Evolutionary conservation across 1,140 invertebrate species (phyloP).

Genomic region (Solenopsis fugax): DNA sequence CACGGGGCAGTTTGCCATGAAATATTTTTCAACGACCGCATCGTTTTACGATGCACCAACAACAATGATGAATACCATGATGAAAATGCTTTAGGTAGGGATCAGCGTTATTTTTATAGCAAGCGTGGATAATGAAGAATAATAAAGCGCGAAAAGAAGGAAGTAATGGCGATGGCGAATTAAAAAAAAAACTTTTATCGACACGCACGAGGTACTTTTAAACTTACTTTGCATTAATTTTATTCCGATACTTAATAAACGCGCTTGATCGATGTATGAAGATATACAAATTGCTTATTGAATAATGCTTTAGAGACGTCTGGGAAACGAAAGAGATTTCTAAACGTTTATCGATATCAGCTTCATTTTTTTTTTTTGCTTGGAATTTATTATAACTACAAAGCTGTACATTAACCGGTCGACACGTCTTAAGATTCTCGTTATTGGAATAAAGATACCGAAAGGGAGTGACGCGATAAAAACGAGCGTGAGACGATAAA

Average conservation of each 20-base stretch:
- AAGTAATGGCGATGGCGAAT: not conserved
- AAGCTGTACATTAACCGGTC: not conserved
- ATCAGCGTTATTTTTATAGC: conserved; percentile 7
- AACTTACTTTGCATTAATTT: conserved; percentile 6
- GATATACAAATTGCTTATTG: conserved; percentile 1
- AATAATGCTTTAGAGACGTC: not conserved
- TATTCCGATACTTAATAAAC: not conserved
- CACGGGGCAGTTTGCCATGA: conserved; percentile 12
- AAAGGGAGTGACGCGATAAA: conserved; percentile 33
- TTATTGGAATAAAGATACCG: conserved; percentile 35
- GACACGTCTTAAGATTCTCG: conserved; percentile 24
- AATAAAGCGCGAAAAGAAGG: not conserved
- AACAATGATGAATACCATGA: not conserved
- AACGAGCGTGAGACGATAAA: conserved; percentile 33
- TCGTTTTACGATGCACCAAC: not conserved
- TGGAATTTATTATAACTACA: conserved; percentile 13
- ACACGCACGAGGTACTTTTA: not conserved
- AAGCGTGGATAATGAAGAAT: not conserved
- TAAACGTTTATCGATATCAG: not conserved
- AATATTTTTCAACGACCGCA: conserved; percentile 45
- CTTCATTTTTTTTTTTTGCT: not conserved
- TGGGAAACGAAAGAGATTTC: not conserved
- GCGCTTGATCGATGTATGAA: not conserved
- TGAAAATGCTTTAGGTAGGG: not conserved
- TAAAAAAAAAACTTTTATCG: not conserved